Base-by-base conservation (phyloP, 2,797 vertebrate species). In the Lepilemur septentrionalis region DNA sequence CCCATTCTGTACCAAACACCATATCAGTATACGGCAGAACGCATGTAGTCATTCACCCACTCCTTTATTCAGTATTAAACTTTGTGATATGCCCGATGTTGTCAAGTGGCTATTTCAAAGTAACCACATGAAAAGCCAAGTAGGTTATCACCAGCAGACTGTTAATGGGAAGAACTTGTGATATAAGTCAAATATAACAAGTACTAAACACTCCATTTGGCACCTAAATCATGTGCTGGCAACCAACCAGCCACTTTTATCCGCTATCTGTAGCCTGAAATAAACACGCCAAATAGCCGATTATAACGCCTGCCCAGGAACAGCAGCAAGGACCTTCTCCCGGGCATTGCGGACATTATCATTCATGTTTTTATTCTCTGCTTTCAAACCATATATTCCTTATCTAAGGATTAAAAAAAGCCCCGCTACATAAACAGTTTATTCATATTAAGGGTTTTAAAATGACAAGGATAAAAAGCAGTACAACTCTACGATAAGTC, bases 201-300 rank as follows among this genome's bases (percentile, higher is more conserved):
- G 95, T 95, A 96, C 95, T 96, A 97, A 98, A 97, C 95, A 97
- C 87, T 96, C 97, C 95, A 96, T 94, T 95, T 98, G 97, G 96
- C 96, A 97, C 97, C 78, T 78, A 98, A 98, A 91, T 85, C 87
- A 84, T 94, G 79, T 89, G 92, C 61, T 97, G 96, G 97, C 95
- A 98, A 94, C 76, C 94, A 93, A 97, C 97, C 97, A 98, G 96
- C 72, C 81, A 91, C 94, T 97, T 96, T 98, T 82, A 97, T 96
- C 95, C 79, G 55, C 95, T 97, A 97, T 98, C 97, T 97, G 78
- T 89, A 94, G 96, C 95, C 95, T 95, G 97, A 98, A 97, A 97
- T 97, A 97, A 97, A 97, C 97, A 98, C 43, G 3, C 94, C 91
- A 84, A 96, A 91, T 18, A 82, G 96, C 59, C 69, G 11, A 95